Evolutionary conservation across 2,888 invertebrate genomes (phyloP).

Genomic region (Spilosoma lubricipeda): DNA sequence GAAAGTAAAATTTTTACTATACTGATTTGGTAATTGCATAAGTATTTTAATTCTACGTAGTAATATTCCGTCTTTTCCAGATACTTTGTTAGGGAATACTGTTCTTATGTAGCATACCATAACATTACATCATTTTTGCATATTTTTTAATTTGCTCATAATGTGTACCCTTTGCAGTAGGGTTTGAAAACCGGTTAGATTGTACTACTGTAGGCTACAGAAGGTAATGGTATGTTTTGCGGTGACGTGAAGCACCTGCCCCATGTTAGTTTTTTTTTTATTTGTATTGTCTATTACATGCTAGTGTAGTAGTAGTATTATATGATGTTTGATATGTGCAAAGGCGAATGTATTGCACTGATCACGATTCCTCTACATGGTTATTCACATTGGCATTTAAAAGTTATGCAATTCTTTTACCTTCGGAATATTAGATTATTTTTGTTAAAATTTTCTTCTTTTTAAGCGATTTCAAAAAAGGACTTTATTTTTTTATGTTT

Average conservation of each 20-base stretch:
- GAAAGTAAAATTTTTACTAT: not conserved
- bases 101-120: not conserved
- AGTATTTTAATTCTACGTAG: not conserved
- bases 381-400: not conserved
- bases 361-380: not conserved
- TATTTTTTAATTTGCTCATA: slow-evolving; percentile 1
- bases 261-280: slow-evolving; percentile 20
- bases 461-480: no score
- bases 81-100: not conserved
- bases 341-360: not conserved
- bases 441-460: not conserved
- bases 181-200: slow-evolving; percentile 36
- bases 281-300: slow-evolving; percentile 17
- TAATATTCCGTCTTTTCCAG: not conserved
- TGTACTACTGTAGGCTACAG: slow-evolving; percentile 20
- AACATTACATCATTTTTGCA: not conserved
- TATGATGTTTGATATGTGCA: not conserved
- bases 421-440: not conserved
- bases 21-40: not conserved
- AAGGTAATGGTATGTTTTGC: slow-evolving; percentile 34
- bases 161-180: slow-evolving; percentile 14
- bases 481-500: no score
- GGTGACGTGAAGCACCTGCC: slow-evolving; percentile 43
- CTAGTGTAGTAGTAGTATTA: no score
- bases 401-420: not conserved